Evolutionary conservation across 2,888 invertebrate genomes (phyloP), one percentile per base, ranked within the genome.

Genomic region (Anodontia alba): DNA sequence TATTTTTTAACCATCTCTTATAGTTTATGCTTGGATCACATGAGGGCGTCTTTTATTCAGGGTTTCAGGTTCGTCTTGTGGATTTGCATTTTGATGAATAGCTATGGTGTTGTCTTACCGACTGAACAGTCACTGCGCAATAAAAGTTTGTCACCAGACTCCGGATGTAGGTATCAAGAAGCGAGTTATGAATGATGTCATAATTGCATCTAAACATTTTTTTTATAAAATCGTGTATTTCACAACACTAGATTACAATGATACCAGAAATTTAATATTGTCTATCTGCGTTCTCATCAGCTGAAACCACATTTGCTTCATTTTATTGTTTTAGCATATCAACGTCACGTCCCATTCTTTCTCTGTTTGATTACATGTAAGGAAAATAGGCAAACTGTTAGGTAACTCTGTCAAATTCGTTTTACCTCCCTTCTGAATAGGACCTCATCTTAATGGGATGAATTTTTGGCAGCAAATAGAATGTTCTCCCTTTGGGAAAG

Each of bases 141-240:
- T 62, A 62, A 62, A 62, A 33, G 31, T 10, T 10, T 62, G 62
- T 15, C 31, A 62, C 33, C 31, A 62, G 62, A 62, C 62, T 62
- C 62, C 62, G 62, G 62, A 62, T 62, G 62, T 62, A 33, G 12
- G 33, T 62, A 62, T 62, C 62, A 62, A 12, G n/a, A 62, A 23
- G 62, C 62, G 12, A 1, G 17, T 33, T 62, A 29, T 62, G 33
- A 31, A 62, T 62, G 31, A 62, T 62, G 62, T 62, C 62, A 62
- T 33, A 62, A 62, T 7, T 46, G n/a, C 46, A 46, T 8, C 46
- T 38, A 8, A 8, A 12, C 38, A 8, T 38, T 12, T 38, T 54
- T 54, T 54, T 54, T 54, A 54, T 26, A 26, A 54, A 54, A 26
- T 8, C 20, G 26, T 17, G 54, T 54, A 54, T 54, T 54, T 54